phyloP scores from a whole-genome alignment of 1,140 invertebrate genomes.

The Paracyclopina nana region DNA sequence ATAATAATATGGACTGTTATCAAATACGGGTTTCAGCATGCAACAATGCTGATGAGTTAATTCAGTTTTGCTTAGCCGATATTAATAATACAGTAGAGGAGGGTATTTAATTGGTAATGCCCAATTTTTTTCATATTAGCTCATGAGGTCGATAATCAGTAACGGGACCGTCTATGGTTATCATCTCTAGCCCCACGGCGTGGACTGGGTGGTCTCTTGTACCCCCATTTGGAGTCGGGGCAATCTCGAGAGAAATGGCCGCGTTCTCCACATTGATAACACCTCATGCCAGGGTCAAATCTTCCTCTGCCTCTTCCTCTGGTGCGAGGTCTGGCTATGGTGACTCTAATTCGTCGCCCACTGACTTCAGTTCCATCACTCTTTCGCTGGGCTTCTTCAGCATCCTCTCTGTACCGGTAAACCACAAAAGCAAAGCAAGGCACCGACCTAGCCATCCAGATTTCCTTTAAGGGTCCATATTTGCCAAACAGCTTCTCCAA shows the following conservation, averaged over 20 bases:
- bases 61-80: too few species aligned
- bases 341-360: slow-evolving; percentile 28
- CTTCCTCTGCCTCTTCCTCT: slow-evolving; percentile 27
- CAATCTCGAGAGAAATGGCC: slow-evolving; percentile 45
- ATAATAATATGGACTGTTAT: too few species aligned
- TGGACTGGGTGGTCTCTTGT: slow-evolving; percentile 23
- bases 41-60: too few species aligned
- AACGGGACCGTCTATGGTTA: too few species aligned
- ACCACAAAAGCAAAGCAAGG: slow-evolving; percentile 51
- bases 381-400: slow-evolving; percentile 40
- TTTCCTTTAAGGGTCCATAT: slow-evolving; percentile 41
- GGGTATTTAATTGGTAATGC: too few species aligned
- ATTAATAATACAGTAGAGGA: too few species aligned
- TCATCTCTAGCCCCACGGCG: too few species aligned
- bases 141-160: too few species aligned
- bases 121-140: too few species aligned
- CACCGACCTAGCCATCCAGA: slow-evolving; percentile 47
- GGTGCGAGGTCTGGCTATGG: slow-evolving; percentile 28
- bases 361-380: slow-evolving; percentile 39
- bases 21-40: too few species aligned
- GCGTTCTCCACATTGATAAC: slow-evolving; percentile 40
- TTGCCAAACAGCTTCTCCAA: slow-evolving; percentile 41
- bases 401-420: slow-evolving; percentile 44
- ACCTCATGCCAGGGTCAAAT: slow-evolving; percentile 37
- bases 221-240: slow-evolving; percentile 26